These are phyloP conservation scores for Sarcophaga subvicina DNA, from an alignment of 2,888 invertebrate species.

Conservation along the genomic window DNA sequence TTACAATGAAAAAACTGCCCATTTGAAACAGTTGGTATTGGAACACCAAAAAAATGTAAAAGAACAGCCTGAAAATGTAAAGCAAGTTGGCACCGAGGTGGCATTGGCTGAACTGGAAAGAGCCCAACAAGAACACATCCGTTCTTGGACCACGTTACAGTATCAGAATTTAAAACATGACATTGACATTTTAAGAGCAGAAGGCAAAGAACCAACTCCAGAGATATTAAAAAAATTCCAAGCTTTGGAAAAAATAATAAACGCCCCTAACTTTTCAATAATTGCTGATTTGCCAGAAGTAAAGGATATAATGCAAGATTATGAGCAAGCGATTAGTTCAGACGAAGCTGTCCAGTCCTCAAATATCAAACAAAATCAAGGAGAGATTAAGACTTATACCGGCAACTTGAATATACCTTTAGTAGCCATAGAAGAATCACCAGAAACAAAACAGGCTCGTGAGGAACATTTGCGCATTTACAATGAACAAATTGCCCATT, in stretches of 20 bases:
- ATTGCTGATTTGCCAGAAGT: constrained; percentile 72
- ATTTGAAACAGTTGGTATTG: constrained; percentile 71
- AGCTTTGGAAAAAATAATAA: constrained; percentile 74
- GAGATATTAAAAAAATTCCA: constrained; percentile 74
- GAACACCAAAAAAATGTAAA: constrained; percentile 47
- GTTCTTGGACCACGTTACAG: constrained; percentile 73
- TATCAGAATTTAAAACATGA: constrained; percentile 74
- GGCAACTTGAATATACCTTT: constrained; percentile 59
- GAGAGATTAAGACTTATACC: constrained; percentile 63
- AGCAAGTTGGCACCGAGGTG: constrained; percentile 56
- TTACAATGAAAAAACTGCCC: constrained; percentile 73
- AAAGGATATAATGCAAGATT: constrained; percentile 73
- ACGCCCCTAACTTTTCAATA: constrained; percentile 68
- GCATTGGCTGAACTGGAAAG: constrained; percentile 73
- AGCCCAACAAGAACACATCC: constrained; percentile 76
- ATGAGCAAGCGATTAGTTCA: constrained; percentile 54
- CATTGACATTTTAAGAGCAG: constrained; percentile 72
- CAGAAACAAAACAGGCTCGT: constrained; percentile 74
- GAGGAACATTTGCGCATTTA: constrained; percentile 75
- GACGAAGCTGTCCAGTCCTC: constrained; percentile 59
- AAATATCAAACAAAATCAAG: constrained; percentile 25
- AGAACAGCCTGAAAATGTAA: constrained; percentile 1
- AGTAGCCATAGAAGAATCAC: constrained; percentile 72
- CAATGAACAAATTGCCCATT: constrained; percentile 74
- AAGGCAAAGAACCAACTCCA: constrained; percentile 74